Conservation (phyloP, 30 jellyfish, hydroid and myxozoan species). For the Phacellophora camtschatica region DNA sequence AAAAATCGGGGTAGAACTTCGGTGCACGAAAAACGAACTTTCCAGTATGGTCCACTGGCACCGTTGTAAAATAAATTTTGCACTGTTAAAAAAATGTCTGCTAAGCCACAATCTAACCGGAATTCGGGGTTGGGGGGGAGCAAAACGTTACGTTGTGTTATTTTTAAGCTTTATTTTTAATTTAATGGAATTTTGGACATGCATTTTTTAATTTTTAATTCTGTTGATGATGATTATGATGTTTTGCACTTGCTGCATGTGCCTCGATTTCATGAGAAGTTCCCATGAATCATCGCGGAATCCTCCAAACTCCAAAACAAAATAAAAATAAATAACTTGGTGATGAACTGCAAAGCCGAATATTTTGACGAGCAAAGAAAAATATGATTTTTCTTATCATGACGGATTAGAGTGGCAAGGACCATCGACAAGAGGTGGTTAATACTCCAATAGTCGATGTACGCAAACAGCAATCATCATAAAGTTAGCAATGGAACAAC, state of each 20-base stretch:
- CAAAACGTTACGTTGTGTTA: too few relatives aligned
- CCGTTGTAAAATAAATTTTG: too few relatives aligned
- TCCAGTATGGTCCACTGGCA: too few relatives aligned
- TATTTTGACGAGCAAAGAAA: not conserved
- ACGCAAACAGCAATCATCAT: slow-evolving; percentile 54
- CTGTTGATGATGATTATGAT: too few relatives aligned
- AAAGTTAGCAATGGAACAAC: slow-evolving; percentile 71
- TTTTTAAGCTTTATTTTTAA: too few relatives aligned
- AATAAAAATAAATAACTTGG: not conserved
- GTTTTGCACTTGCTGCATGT: not conserved
- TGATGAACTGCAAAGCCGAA: not conserved
- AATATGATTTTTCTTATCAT: not conserved
- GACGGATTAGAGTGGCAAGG: not conserved
- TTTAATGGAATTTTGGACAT: too few relatives aligned
- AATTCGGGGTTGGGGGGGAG: too few relatives aligned
- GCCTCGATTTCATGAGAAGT: slow-evolving; percentile 39
- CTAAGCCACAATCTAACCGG: too few relatives aligned
- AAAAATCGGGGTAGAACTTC: too few relatives aligned
- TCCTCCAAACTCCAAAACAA: slow-evolving; percentile 53
- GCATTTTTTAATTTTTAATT: too few relatives aligned
- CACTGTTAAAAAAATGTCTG: too few relatives aligned
- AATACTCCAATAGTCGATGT: slow-evolving; percentile 51
- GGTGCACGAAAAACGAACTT: too few relatives aligned
- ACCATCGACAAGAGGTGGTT: slow-evolving; percentile 5
- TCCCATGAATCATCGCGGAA: slow-evolving; percentile 51